Base-by-base conservation (phyloP, 2,888 invertebrate species). In the Heliconius ethilla region DNA sequence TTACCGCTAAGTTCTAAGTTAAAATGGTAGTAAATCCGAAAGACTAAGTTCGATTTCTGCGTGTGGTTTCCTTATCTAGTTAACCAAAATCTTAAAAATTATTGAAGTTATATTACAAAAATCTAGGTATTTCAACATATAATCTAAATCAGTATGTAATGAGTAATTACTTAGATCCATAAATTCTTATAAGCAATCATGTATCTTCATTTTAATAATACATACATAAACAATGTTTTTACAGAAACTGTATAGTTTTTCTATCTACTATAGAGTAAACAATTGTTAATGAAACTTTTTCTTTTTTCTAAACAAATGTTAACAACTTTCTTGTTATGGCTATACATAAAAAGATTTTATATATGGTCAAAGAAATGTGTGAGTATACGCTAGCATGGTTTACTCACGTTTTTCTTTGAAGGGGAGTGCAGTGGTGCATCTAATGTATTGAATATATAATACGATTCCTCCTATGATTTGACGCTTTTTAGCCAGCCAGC, bases 371-470 rank as follows among this genome's bases (percentile, higher is more conserved):
- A 82, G 81, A 81, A 83, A 82, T 59, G 75, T 73, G 62, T 62
- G 62, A 78, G 74, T 83, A 79, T 82, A 78, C 82, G 78, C 84
- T 78, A 81, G 86, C 87, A 86, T 84, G 84, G 83, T 88, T 88
- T 88, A 87, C 89, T 90, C 90, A 91, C 90, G 91, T 91, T 92
- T 91, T 92, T 92, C 82, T 86, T 76, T 67, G 62, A 76, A 82
- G 80, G 89, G 91, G 91, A 86, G 89, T 83, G 89, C 93, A 93
- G 87, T 91, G 92, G 89, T 88, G 92, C 93, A 89, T 88, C 85
- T 84, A 85, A 90, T 86, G 88, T 91, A 92, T 90, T 90, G 91
- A 92, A 92, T 91, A 89, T 88, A 87, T 90, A 89, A 88, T 88
- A 73, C 86, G 55, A 77, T 73, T 72, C 67, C 89, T 90, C 91